Evolutionary conservation across 2,797 vertebrate species (phyloP), one percentile per base, ranked within the genome.

Genomic region (Poecile montanus): DNA sequence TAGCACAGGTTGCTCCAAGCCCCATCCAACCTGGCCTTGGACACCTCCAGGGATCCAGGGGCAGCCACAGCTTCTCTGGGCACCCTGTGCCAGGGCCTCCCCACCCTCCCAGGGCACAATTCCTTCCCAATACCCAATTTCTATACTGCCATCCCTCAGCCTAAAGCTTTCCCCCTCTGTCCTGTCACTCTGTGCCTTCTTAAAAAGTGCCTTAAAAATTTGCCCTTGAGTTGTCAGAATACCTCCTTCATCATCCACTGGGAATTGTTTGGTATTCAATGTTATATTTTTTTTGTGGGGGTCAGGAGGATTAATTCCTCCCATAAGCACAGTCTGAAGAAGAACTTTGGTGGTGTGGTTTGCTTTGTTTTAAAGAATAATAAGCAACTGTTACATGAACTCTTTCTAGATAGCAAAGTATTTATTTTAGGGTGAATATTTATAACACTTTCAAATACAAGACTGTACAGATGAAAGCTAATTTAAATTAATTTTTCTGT

Each of bases 1-100:
- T 1, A 0, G 0, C 11, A 40, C n/a, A 66, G 23, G 5, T 0
- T 47, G 14, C 54, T 54, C 68, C 68, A 34, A 79, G 45, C 32
- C 14, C 36, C 0, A 0, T 70, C 63, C 73, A 71, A 0, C 26
- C 38, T 51, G 36, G 32, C 27, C 45, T 22, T 22, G 71, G 45
- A 1, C 61, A 44, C 6, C 58, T 0, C 21, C 81, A 66, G 53
- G 60, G 60, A 57, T 74, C 23, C 60, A 25, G 81, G 44, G 50
- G 16, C 80, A 73, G 60, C 68, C 68, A 56, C 80, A 70, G 47
- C 56, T 61, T 3, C 78, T 53, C 78, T 81, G 56, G 47, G 54
- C 38, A 61, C 45, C 54, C 66, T 71, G 66, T 61, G 38, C 56
- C 56, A 61, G 78, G 56, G 47, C 21, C 16, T 51, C 0, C 0